Base-by-base conservation (phyloP, 2,888 invertebrate species). In the Ochlodes sylvanus region DNA sequence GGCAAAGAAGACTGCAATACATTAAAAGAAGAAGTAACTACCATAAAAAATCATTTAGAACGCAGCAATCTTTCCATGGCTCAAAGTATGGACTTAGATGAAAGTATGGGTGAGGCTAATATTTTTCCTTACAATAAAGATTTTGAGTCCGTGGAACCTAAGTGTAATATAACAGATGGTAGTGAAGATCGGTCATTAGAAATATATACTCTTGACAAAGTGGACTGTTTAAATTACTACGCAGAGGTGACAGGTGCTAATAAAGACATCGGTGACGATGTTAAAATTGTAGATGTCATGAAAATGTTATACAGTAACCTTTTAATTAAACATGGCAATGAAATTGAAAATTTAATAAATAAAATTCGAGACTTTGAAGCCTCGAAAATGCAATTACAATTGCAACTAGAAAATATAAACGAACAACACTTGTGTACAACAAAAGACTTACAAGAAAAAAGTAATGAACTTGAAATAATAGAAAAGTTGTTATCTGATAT, bases 31-130 rank as follows among this genome's bases (percentile, higher is more conserved):
- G 88, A 90, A 75, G 88, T 92, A 3, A 85, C 82, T 12, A 89
- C 87, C 7, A 91, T 93, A n/a, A 92, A 90, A 79, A 87, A 86
- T 67, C 90, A 92, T 71, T 80, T 92, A 44, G 88, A 91, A 52
- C 80, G 82, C 41, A 87, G 82, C 66, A 85, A 86, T 75, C 73
- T 89, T 21, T 83, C 89, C 1, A 84, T 88, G 4, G 69, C 62
- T 9, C 81, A 83, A 66, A 73, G 73, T 44, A 83, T 87, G 85
- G 89, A 90, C 58, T 79, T 91, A 63, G 90, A 91, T 74, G 88
- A 86, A 50, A 90, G 85, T 72, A 83, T 89, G 73, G 77, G 76
- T 6, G 85, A 88, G 55, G 69, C 79, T 7, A 83, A 80, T 70
- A 72, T 79, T 32, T 84, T 81, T 68, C 68, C 76, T 1, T 76